Percentiles rank a stretch among this genome's conserved stretches.
These are phyloP conservation scores for Melieria omissa DNA, from an alignment of 2,888 invertebrate species.

Conservation along the genomic window DNA sequence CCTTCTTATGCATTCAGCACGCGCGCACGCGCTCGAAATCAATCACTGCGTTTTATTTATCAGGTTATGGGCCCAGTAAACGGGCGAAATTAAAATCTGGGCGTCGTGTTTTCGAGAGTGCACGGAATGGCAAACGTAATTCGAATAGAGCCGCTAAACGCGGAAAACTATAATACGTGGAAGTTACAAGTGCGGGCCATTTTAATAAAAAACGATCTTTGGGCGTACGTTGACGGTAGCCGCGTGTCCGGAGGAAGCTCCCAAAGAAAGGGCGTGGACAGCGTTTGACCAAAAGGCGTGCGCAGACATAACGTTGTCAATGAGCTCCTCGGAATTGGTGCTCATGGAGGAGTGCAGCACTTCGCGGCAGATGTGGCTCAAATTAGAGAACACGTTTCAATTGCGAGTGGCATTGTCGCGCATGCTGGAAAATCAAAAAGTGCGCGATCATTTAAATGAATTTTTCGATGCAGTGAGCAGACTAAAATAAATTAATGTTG, in stretches of 20 bases:
- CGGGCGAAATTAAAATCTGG: background rate
- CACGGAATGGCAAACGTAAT: constrained; percentile 7
- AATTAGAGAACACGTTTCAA: constrained; percentile 56
- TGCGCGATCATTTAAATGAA: constrained; percentile 55
- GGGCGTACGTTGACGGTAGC: constrained; percentile 34
- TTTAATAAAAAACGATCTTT: constrained; percentile 41
- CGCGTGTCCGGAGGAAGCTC: background rate
- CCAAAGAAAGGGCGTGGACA: background rate
- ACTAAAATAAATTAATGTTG: constrained; percentile 54
- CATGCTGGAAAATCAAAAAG: constrained; percentile 55
- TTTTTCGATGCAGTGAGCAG: constrained; percentile 60
- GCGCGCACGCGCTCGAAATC: too few species aligned
- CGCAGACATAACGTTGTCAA: constrained; percentile 31
- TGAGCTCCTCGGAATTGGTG: constrained; percentile 31
- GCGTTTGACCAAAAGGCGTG: constrained; percentile 26
- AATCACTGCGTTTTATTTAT: background rate
- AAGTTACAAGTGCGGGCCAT: constrained; percentile 42
- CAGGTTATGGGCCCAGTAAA: constrained; percentile 5
- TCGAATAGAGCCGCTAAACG: constrained; percentile 40
- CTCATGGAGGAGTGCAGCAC: constrained; percentile 26
- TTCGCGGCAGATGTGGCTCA: constrained; percentile 59
- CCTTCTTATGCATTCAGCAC: too few species aligned
- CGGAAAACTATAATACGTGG: constrained; percentile 42
- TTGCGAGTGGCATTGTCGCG: constrained; percentile 56
- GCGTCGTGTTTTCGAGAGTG: background rate